Evolutionary conservation across 2,797 vertebrate species (phyloP).

Genomic region (Phoxinus dragarum): DNA sequence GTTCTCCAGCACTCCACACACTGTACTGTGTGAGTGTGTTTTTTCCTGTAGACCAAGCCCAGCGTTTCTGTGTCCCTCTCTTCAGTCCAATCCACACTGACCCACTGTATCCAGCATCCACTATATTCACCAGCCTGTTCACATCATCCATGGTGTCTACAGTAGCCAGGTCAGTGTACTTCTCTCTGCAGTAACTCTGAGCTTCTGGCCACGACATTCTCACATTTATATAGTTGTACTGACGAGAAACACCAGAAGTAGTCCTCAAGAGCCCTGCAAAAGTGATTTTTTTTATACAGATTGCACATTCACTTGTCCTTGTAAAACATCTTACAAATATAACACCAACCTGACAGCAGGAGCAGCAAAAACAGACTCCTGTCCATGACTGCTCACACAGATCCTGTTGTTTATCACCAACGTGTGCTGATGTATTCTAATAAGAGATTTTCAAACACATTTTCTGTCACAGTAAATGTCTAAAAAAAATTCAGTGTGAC

Average conservation of each 20-base stretch:
- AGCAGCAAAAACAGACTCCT: slow-evolving; percentile 26
- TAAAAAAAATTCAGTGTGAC: no score
- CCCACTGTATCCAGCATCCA: accelerated
- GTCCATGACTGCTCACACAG: slow-evolving; percentile 27
- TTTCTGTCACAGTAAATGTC: no score
- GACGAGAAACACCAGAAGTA: no score
- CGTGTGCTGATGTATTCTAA: not conserved
- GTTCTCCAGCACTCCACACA: not conserved
- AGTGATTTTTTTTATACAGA: no score
- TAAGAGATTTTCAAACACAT: not conserved
- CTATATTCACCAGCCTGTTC: accelerated
- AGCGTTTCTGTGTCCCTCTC: accelerated
- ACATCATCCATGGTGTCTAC: slow-evolving; percentile 23
- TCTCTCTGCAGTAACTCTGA: slow-evolving; percentile 1
- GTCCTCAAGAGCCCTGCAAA: no score
- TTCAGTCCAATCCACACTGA: slow-evolving; percentile 58
- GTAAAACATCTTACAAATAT: no score
- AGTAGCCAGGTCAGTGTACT: slow-evolving; percentile 54
- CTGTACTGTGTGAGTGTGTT: not conserved
- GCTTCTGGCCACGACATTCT: slow-evolving; percentile 33
- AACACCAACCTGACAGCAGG: slow-evolving; percentile 45
- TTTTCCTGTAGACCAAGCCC: slow-evolving; percentile 55
- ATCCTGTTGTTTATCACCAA: not conserved
- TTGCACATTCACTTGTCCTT: no score
- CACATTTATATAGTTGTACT: not conserved